Percentiles rank a stretch among this genome's conserved stretches.
phyloP scores from a whole-genome alignment of 2,797 vertebrate species.

The Aphelocoma californica region DNA sequence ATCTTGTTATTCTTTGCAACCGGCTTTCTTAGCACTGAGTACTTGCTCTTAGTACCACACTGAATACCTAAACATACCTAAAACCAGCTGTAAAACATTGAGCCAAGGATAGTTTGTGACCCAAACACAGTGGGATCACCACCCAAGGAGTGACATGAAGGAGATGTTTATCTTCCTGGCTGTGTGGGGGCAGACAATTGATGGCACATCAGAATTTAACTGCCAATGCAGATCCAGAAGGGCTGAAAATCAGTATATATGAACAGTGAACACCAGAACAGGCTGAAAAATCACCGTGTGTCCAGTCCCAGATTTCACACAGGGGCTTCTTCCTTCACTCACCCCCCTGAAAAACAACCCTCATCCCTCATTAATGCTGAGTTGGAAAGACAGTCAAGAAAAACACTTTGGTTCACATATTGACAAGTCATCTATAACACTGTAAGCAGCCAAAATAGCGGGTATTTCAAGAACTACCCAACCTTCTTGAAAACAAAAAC shows the following conservation, averaged over 20 bases:
- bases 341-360: rapidly evolving
- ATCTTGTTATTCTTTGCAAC: not conserved
- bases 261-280: not conserved
- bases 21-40: not conserved
- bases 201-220: not conserved
- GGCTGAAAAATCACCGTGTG: not conserved
- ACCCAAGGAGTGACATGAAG: not conserved
- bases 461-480: not conserved
- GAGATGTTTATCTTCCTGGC: not conserved
- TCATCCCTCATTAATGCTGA: not conserved
- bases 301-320: not conserved
- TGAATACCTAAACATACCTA: not conserved
- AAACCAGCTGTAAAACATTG: not conserved
- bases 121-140: not conserved
- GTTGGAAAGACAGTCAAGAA: not conserved
- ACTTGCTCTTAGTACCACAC: not conserved
- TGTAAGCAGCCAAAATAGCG: not conserved
- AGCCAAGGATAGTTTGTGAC: not conserved
- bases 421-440: not conserved
- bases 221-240: not conserved
- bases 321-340: not conserved
- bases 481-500: not conserved
- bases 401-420: not conserved
- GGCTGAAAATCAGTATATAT: not conserved
- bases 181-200: not conserved